Evolutionary conservation across 1,140 invertebrate genomes (phyloP), one percentile per base, ranked within the genome.

Genomic region (Drosophila pseudoobscura): DNA sequence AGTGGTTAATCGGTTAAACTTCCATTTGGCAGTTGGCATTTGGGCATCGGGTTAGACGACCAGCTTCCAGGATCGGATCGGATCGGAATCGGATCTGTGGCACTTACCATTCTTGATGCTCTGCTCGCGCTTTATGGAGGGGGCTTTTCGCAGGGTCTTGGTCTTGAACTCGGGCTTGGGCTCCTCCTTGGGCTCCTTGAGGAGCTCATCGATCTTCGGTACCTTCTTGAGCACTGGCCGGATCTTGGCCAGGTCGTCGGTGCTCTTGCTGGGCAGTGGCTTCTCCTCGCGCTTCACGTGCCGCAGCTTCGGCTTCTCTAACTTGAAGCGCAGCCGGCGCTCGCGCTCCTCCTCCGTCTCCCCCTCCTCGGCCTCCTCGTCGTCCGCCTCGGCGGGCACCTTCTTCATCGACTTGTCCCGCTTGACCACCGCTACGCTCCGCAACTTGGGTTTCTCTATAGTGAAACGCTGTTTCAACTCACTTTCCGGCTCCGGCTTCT

Each of bases 171-270:
- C 90, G 39, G 90, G 90, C 68, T 91, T 91, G 52, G 90, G 83
- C 72, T 91, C 89, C 65, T 91, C 89, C 84, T 91, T 91, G 24
- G 90, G 79, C 72, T 91, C 90, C 79, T 91, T 91, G 46, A 91
- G 74, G 53, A 91, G 75, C 74, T 91, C 90, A 70, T 91, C 90
- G 50, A 91, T 53, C 56, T 90, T 90, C 54, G 88, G 78, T 61
- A 91, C 90, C 74, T 90, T 90, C 72, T 90, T 89, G 49, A 91
- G 75, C 13, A 84, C 88, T 8, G 90, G 90, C n/a, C 90, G 65
- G 31, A 91, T 78, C 71, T 91, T 91, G 49, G 78, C 50, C 49
- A 91, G 54, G 62, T 91, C 78, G 17, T 91, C 90, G 44, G 73
- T 83, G 72, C 90, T 91, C 68, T 91, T 91, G 72, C 78, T 89